phyloP scores from a whole-genome alignment of 2,113 vertebrate genomes.

The Nothocercus julius region DNA sequence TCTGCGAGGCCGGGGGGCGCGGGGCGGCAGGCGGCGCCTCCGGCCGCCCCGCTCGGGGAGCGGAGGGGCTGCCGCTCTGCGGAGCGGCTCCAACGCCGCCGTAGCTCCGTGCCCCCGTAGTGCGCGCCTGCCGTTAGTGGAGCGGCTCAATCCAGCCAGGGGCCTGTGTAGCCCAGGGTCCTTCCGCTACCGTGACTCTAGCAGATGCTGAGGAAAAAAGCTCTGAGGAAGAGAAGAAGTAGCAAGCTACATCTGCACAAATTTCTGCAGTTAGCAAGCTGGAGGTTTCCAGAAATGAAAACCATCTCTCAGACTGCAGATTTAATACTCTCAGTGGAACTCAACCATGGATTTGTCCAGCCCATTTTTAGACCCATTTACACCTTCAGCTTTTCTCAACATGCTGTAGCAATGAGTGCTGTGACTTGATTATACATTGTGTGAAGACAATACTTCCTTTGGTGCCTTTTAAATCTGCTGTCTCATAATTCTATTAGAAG shows the following conservation, averaged over 20 bases:
- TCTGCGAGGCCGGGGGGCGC: background rate
- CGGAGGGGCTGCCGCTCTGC: background rate
- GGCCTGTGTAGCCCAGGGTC: background rate
- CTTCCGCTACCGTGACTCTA: background rate
- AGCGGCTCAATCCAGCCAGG: background rate
- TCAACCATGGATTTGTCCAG: background rate
- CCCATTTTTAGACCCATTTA: background rate
- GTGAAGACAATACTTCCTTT: background rate
- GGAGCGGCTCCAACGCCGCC: rapidly evolving
- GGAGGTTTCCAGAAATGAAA: background rate
- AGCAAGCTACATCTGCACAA: background rate
- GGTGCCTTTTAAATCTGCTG: background rate
- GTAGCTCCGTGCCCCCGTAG: rapidly evolving
- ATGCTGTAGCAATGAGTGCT: background rate
- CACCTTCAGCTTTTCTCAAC: background rate
- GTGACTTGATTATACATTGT: background rate
- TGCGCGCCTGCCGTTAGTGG: background rate
- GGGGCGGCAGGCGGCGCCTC: too few species aligned
- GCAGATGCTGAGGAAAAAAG: background rate
- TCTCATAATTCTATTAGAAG: background rate
- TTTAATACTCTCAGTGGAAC: background rate
- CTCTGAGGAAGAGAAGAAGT: background rate
- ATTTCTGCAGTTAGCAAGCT: background rate
- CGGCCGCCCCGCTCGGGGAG: rapidly evolving
- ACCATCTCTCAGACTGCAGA: background rate